Conservation (phyloP, 2,113 vertebrate genomes). For the Micromys minutus region DNA sequence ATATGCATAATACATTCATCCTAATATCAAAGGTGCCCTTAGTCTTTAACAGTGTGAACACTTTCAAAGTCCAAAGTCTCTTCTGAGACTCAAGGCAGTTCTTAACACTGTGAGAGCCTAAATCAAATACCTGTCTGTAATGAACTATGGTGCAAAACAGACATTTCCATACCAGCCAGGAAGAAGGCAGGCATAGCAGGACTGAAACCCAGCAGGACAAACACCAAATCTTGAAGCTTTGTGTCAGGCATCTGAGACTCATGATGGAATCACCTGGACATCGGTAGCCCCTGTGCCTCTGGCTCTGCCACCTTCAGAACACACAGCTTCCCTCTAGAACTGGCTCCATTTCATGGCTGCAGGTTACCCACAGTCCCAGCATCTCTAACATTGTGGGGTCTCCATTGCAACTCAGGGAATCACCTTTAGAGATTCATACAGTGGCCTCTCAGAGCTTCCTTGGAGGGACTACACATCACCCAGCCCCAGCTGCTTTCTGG, state of each 20-base stretch:
- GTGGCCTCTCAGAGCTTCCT: not conserved
- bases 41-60: not conserved
- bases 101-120: not conserved
- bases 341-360: not conserved
- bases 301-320: not conserved
- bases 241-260: not conserved
- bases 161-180: not conserved
- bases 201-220: not conserved
- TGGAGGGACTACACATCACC: too few relatives aligned
- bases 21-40: too few relatives aligned
- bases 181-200: not conserved
- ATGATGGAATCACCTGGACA: not conserved
- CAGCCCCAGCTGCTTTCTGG: not conserved
- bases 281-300: not conserved
- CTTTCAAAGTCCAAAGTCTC: not conserved
- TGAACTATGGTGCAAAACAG: not conserved
- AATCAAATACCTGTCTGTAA: not conserved
- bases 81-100: not conserved
- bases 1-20: not conserved
- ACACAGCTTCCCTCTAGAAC: too few relatives aligned
- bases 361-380: not conserved
- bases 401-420: not conserved
- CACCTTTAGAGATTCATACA: not conserved
- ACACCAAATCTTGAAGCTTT: not conserved
- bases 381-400: not conserved